Evolutionary conservation across 2,797 vertebrate species (phyloP).

Genomic region (Eulemur coronatus): DNA sequence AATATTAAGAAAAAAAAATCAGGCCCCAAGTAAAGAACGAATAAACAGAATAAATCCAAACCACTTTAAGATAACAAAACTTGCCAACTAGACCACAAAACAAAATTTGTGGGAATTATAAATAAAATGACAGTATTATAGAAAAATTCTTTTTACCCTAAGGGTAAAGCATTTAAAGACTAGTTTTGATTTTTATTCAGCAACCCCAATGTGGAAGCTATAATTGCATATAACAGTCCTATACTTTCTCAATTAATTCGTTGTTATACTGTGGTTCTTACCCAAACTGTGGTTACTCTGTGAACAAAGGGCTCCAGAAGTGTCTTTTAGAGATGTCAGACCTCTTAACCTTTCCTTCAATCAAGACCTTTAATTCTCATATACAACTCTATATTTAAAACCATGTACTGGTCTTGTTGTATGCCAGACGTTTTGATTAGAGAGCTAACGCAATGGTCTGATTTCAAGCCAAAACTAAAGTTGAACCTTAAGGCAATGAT

Average conservation of each 20-base stretch:
- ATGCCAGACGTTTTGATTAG: constrained; percentile 17
- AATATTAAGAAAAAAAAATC: not conserved
- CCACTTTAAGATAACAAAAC: not conserved
- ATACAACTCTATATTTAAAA: constrained; percentile 54
- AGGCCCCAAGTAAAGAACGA: constrained; percentile 16
- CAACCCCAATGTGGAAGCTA: not conserved
- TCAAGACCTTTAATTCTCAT: constrained; percentile 50
- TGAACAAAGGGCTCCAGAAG: constrained; percentile 41
- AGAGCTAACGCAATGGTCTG: not conserved
- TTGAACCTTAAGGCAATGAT: constrained; percentile 29
- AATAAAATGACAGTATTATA: not conserved
- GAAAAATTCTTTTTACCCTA: constrained; percentile 21
- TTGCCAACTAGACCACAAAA: not conserved
- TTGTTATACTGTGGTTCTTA: constrained; percentile 30
- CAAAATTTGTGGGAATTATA: constrained; percentile 45
- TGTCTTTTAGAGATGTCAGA: constrained; percentile 42
- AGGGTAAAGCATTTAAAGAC: constrained; percentile 35
- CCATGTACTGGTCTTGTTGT: not conserved
- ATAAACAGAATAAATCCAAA: constrained; percentile 46
- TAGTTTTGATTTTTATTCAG: constrained; percentile 47
- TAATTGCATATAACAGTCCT: not conserved
- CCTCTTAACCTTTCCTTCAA: constrained; percentile 54
- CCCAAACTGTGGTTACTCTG: not conserved
- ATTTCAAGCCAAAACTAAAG: constrained; percentile 48
- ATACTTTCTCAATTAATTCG: constrained; percentile 41